Percentiles rank a stretch among this genome's conserved stretches.
These are phyloP conservation scores for Caenorhabditis imperialis DNA, from an alignment of 2,888 invertebrate genomes.

Conservation along the genomic window DNA sequence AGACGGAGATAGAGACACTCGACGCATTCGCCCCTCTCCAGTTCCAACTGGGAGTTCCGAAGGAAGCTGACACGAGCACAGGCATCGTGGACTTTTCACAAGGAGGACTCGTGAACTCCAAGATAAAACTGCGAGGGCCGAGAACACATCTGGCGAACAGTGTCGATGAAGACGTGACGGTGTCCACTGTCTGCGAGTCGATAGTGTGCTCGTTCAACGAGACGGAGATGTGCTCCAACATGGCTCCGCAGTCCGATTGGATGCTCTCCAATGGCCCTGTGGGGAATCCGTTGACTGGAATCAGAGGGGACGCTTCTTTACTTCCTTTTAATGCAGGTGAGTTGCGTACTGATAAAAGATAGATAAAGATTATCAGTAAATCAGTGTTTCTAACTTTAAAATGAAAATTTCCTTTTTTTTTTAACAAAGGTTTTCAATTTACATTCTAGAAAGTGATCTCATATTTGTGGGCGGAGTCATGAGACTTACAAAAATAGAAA, in stretches of 20 bases:
- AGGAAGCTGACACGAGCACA: slow-evolving; percentile 5
- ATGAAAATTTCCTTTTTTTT: too few relatives aligned
- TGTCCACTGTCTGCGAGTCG: slow-evolving; percentile 56
- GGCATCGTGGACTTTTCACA: slow-evolving; percentile 36
- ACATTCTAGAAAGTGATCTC: too few relatives aligned
- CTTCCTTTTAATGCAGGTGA: slow-evolving; percentile 70
- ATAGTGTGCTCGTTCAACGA: slow-evolving; percentile 68
- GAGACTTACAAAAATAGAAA: too few relatives aligned
- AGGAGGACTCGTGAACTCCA: background rate
- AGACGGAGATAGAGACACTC: slow-evolving; percentile 27
- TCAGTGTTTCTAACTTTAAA: too few relatives aligned
- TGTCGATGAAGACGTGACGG: slow-evolving; percentile 1
- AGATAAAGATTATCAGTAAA: too few relatives aligned
- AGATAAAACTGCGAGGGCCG: slow-evolving; percentile 28
- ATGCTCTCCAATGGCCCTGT: slow-evolving; percentile 56
- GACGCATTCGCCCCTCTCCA: slow-evolving; percentile 31
- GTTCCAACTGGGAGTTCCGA: slow-evolving; percentile 41
- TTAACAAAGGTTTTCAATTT: too few relatives aligned
- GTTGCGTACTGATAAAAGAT: background rate
- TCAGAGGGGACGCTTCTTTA: slow-evolving; percentile 70
- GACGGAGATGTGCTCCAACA: slow-evolving; percentile 59
- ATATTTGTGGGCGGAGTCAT: too few relatives aligned
- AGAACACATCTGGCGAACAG: slow-evolving; percentile 17
- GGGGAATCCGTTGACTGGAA: slow-evolving; percentile 71
- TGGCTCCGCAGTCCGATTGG: slow-evolving; percentile 64